Base-by-base conservation (phyloP, 2,113 vertebrate species). In the Alouatta palliata region DNA sequence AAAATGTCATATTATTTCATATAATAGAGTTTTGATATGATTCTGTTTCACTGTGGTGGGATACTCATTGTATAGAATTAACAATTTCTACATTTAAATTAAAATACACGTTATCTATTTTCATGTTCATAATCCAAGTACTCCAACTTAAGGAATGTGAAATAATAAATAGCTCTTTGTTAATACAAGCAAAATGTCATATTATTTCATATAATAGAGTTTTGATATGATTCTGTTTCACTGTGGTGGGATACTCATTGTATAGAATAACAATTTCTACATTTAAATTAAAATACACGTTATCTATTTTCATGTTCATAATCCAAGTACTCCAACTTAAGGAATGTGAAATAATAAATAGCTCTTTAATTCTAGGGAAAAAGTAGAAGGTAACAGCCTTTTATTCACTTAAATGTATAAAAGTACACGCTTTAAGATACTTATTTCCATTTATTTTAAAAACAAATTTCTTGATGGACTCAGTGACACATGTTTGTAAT, bases 341-440 rank as follows among this genome's bases (percentile, higher is more conserved):
- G 61, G 45, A 81, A 71, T 82, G 40, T 56, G 20, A 17, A 54
- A 77, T 49, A 71, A 43, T 81, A 11, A n/a, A n/a, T 81, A 11
- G 21, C 9, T 95, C 23, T 66, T 88, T 82, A 75, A 56, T 92
- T 87, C 23, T 75, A 71, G 10, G 25, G 6, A 10, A 52, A 43
- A 70, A 79, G 16, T 32, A 45, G 7, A 45, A 35, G 35, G 30
- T 47, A 52, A 7, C n/a, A 32, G 23, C 56, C 2, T 83, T 87
- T 87, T 92, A 88, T 88, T 95, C 56, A 25, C 37, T 76, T 92
- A 45, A 88, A 70, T 25, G 23, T 43, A 56, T 64, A 87, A 92
- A 87, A 92, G 70, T 79, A 96, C 47, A 56, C 77, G 35, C 14
- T 88, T 96, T 84, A 70, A 81, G 25, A 58, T 87, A 80, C 13